Evolutionary conservation across 2,797 vertebrate species (phyloP).

Genomic region (Molossus molossus): DNA sequence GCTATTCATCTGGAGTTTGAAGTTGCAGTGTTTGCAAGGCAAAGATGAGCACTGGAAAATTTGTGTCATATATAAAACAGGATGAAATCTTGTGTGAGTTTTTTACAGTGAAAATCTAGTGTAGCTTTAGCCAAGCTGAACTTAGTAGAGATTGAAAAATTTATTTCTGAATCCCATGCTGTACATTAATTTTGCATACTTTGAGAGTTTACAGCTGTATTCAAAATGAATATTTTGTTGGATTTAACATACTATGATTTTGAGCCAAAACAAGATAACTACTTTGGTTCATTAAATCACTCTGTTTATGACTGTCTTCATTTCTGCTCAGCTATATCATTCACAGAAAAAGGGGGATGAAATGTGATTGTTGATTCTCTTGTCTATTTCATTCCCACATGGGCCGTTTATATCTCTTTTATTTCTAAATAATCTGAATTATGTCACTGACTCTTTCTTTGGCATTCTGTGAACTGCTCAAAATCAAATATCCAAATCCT

Average conservation of each 20-base stretch:
- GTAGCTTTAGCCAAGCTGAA: background rate
- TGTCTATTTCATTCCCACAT: slow-evolving; percentile 44
- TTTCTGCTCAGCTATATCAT: slow-evolving; percentile 51
- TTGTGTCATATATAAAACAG: background rate
- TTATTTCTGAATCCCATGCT: slow-evolving; percentile 33
- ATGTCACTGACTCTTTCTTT: background rate
- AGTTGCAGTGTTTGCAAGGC: slow-evolving; percentile 45
- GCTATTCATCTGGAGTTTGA: background rate
- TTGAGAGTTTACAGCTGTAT: slow-evolving; percentile 28
- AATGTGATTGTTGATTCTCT: slow-evolving; percentile 38
- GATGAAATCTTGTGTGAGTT: background rate
- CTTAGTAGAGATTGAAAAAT: background rate
- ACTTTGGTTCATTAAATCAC: slow-evolving; percentile 64
- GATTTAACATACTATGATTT: slow-evolving; percentile 35
- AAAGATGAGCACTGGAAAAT: slow-evolving; percentile 31
- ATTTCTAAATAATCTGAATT: background rate
- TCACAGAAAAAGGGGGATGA: slow-evolving; percentile 9
- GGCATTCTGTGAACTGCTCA: background rate
- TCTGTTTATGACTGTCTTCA: slow-evolving; percentile 52
- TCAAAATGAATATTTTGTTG: slow-evolving; percentile 55
- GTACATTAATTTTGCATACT: background rate
- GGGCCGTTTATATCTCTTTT: background rate
- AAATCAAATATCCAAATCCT: slow-evolving; percentile 8
- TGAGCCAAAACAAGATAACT: slow-evolving; percentile 39
- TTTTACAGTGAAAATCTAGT: slow-evolving; percentile 28